Conservation (phyloP, 2,888 invertebrate genomes). For the Apamea epomidion region DNA sequence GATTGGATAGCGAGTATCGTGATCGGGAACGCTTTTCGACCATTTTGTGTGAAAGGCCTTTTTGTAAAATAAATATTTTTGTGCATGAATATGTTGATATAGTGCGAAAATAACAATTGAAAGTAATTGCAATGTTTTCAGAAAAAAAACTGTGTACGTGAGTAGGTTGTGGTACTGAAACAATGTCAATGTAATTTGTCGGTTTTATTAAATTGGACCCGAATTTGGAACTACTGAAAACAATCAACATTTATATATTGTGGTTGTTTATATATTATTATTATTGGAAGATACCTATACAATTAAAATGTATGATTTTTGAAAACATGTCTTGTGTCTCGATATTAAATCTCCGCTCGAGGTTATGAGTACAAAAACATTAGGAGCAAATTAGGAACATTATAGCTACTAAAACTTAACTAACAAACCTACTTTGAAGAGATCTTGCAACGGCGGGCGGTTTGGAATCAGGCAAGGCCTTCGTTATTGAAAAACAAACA, state of each 20-base stretch:
- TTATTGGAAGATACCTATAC: no score
- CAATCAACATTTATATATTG: background rate
- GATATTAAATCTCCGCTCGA: background rate
- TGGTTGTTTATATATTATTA: background rate
- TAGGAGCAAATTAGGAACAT: background rate
- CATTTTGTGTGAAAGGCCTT: conserved; percentile 21
- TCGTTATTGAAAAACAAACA: background rate
- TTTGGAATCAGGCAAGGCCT: background rate
- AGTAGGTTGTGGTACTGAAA: background rate
- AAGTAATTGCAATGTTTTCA: background rate
- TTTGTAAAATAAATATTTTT: conserved; percentile 37
- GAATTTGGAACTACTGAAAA: background rate
- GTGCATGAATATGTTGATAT: conserved; percentile 23
- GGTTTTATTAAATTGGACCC: background rate
- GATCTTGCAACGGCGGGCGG: background rate
- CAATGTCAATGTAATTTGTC: background rate
- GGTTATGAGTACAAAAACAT: background rate
- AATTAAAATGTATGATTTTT: background rate
- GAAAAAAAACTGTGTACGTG: background rate
- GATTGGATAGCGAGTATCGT: conserved; percentile 34
- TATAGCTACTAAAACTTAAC: background rate
- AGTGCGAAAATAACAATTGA: conserved; percentile 20
- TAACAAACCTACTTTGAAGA: background rate
- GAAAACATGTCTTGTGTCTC: background rate
- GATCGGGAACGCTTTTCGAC: conserved; percentile 12